Conservation (phyloP, 2,888 invertebrate species). For the Drosophila hamatofila region DNA sequence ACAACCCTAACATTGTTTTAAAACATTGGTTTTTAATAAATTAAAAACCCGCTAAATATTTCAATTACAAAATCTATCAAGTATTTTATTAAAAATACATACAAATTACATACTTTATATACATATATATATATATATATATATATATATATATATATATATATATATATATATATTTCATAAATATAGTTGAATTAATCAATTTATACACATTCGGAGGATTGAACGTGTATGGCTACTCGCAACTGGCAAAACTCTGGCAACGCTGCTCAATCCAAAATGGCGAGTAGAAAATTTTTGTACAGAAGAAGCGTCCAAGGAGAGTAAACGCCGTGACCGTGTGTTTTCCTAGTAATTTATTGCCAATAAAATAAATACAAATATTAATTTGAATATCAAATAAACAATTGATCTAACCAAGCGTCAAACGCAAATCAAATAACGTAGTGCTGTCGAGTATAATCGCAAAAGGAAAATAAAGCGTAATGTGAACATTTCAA, state of each 20-base stretch:
- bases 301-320: constrained; percentile 82
- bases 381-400: constrained; percentile 53
- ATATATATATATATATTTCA: too few species aligned
- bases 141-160: too few species aligned
- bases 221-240: constrained; percentile 46
- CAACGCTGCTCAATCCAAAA: constrained; percentile 73
- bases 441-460: constrained; percentile 20
- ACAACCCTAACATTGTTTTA: constrained; percentile 11
- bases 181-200: background rate
- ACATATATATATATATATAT: too few species aligned
- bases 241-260: constrained; percentile 26
- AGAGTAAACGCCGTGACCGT: constrained; percentile 76
- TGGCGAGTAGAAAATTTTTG: constrained; percentile 82
- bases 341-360: constrained; percentile 65
- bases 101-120: too few species aligned
- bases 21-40: too few species aligned
- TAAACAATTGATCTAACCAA: constrained; percentile 52
- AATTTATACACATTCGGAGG: background rate
- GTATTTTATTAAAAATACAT: background rate
- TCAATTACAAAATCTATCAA: too few species aligned
- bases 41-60: background rate
- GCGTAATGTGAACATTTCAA: constrained; percentile 48
- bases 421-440: constrained; percentile 25
- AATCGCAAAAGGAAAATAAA: constrained; percentile 30
- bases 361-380: constrained; percentile 68